These are phyloP conservation scores for Campylorhamphus procurvoides DNA, from an alignment of 2,113 vertebrate genomes.

Conservation along the genomic window DNA sequence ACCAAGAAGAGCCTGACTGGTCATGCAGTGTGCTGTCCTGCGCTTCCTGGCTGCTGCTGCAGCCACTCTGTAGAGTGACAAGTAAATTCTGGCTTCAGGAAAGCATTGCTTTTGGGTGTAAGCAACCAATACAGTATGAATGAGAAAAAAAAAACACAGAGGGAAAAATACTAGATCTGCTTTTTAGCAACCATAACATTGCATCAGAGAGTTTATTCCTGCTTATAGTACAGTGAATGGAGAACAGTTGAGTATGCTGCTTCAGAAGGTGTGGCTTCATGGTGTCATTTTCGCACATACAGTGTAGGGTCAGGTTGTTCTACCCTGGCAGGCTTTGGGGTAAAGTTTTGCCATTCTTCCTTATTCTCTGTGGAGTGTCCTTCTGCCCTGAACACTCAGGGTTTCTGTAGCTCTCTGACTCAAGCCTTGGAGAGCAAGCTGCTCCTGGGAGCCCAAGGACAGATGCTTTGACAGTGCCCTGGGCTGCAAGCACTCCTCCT, in stretches of 20 bases:
- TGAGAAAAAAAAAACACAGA: not conserved
- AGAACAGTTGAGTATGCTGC: not conserved
- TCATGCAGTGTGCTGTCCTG: not conserved
- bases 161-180: not conserved
- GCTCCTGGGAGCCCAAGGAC: not conserved
- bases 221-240: not conserved
- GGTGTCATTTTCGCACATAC: not conserved
- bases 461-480: not conserved
- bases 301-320: not conserved
- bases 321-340: not conserved
- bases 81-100: not conserved
- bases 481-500: not conserved
- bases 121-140: not conserved
- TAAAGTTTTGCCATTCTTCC: not conserved
- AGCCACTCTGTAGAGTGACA: not conserved
- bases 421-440: not conserved
- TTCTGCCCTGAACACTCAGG: not conserved
- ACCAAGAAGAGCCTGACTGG: rapidly evolving
- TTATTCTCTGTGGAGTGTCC: not conserved
- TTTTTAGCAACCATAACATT: not conserved
- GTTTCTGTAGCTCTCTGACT: not conserved
- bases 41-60: not conserved
- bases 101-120: not conserved
- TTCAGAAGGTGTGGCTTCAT: not conserved
- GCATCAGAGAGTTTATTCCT: not conserved